Percentiles rank a stretch among this genome's conserved stretches.
phyloP scores from a whole-genome alignment of 1,140 invertebrate species.

The Odontomachus brunneus region DNA sequence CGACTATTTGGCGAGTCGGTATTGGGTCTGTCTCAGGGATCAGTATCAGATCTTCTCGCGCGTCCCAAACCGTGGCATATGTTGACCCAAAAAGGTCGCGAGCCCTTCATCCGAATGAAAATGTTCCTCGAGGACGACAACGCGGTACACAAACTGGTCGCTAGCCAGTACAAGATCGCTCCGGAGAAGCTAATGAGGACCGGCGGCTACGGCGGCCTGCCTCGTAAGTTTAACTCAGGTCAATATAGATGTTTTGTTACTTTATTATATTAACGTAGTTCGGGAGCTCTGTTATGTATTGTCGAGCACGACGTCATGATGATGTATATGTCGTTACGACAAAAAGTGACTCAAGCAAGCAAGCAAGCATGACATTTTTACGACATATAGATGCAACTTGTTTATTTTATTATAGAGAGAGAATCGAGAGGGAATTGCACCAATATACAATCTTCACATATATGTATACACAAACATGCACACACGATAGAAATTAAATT shows the following conservation, averaged over 20 bases:
- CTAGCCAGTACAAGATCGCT: conserved; percentile 98
- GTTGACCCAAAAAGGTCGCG: conserved; percentile 98
- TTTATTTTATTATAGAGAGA: conserved; percentile 39
- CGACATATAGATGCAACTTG: conserved; percentile 17
- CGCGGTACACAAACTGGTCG: conserved; percentile 97
- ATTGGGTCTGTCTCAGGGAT: conserved; percentile 97
- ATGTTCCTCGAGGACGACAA: conserved; percentile 99
- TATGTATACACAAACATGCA: neutral
- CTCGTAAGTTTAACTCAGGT: conserved; percentile 89
- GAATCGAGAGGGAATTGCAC: neutral
- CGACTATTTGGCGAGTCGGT: conserved; percentile 99
- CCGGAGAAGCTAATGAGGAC: conserved; percentile 98
- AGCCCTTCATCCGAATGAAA: conserved; percentile 99
- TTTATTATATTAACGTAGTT: conserved; percentile 79
- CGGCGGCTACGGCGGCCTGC: conserved; percentile 94
- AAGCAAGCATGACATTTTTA: conserved; percentile 37
- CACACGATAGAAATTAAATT: conserved; percentile 14
- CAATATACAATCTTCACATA: neutral
- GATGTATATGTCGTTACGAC: conserved; percentile 1
- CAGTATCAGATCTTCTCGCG: conserved; percentile 97
- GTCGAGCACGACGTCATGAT: conserved; percentile 50
- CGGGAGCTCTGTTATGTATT: conserved; percentile 74
- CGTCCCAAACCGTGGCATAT: conserved; percentile 99
- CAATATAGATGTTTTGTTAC: conserved; percentile 86
- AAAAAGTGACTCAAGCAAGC: neutral